phyloP scores from a whole-genome alignment of 2,797 vertebrate genomes.

The Hybognathus amarus region DNA sequence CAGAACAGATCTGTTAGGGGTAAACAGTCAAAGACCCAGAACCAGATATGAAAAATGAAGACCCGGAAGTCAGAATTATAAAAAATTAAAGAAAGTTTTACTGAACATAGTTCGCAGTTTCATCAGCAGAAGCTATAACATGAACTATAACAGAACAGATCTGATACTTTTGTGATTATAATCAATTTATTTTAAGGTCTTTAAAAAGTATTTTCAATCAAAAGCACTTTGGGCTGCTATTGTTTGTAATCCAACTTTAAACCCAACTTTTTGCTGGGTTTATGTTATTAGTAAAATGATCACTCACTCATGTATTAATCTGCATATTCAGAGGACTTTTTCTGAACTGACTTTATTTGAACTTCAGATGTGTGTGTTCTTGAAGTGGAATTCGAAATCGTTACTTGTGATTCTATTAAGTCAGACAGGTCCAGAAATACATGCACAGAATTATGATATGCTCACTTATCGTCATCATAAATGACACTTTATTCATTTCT shows the following conservation, averaged over 20 bases:
- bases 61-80: no score
- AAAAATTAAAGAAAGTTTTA: accelerated
- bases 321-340: conserved; percentile 33
- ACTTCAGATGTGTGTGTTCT: background rate
- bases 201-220: no score
- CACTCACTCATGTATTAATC: conserved; percentile 37
- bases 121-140: no score
- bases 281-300: conserved; percentile 10
- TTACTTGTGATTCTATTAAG: conserved; percentile 24
- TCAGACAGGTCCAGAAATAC: conserved; percentile 59
- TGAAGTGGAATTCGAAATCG: background rate
- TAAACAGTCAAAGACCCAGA: no score
- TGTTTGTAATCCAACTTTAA: no score
- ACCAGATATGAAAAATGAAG: no score
- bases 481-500: conserved; percentile 56
- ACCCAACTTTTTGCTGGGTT: background rate
- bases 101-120: accelerated
- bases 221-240: no score
- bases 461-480: conserved; percentile 55
- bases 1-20: no score
- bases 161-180: no score
- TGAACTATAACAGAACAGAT: background rate
- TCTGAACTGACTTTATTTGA: conserved; percentile 30
- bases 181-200: no score
- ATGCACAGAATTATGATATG: conserved; percentile 44